A percentile compares a stretch with the other conserved stretches of the same genome.
These are phyloP conservation scores for Reticulitermes speratus DNA, from an alignment of 1,140 invertebrate species.

Conservation along the genomic window DNA sequence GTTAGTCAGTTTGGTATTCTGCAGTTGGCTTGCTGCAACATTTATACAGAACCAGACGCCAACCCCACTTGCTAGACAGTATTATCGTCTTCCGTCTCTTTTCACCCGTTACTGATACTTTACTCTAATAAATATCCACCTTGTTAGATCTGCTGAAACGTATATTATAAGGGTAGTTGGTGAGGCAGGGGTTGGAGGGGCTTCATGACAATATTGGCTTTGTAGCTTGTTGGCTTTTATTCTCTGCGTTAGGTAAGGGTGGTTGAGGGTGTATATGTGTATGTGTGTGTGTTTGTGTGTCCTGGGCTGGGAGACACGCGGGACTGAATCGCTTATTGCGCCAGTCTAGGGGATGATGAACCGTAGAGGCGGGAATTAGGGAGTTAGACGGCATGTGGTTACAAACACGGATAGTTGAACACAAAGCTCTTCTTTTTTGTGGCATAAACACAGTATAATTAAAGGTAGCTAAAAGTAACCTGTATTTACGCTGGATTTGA, in stretches of 20 bases:
- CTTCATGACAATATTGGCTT: conserved; percentile 28
- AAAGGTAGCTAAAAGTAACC: not conserved
- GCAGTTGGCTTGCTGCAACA: not conserved
- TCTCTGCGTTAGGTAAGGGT: conserved; percentile 12
- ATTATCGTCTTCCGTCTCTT: conserved; percentile 11
- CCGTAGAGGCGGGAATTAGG: not conserved
- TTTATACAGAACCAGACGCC: conserved; percentile 10
- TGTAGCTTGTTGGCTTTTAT: conserved; percentile 17
- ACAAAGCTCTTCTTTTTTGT: not conserved
- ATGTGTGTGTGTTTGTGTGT: not conserved
- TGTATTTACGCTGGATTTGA: not conserved
- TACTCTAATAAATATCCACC: conserved; percentile 26
- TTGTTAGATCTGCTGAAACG: conserved; percentile 26
- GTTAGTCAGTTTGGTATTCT: not conserved
- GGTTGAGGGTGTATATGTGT: not conserved
- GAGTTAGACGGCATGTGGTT: not conserved
- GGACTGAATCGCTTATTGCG: not conserved
- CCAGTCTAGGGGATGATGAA: not conserved
- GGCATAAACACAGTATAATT: not conserved
- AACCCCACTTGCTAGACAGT: not conserved
- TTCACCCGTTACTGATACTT: conserved; percentile 18
- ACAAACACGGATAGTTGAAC: not conserved
- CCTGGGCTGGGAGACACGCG: not conserved
- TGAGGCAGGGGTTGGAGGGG: not conserved
- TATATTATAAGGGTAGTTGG: conserved; percentile 14